Percentiles rank a stretch among this genome's conserved stretches.
Evolutionary conservation across 2,797 vertebrate genomes (phyloP).

Genomic region (Alcedo atthis): DNA sequence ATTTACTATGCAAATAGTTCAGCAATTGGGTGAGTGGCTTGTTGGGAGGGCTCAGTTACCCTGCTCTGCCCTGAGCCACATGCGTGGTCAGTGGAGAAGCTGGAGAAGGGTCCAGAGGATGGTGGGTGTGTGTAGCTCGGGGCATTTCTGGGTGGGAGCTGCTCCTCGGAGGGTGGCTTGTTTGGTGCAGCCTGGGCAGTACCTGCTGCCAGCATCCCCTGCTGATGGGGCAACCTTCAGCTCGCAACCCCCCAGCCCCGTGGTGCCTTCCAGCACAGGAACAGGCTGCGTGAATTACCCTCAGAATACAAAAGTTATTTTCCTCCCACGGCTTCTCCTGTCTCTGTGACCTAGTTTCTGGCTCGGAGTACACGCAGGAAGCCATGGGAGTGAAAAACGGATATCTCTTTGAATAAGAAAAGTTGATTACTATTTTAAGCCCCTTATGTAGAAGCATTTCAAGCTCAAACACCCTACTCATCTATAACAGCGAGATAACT

Average conservation of each 20-base stretch:
- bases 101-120: too few species aligned
- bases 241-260: fast-evolving
- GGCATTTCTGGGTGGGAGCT: background rate
- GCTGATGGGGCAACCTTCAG: fast-evolving
- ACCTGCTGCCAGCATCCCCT: too few species aligned
- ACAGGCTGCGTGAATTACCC: background rate
- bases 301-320: background rate
- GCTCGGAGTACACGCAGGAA: background rate
- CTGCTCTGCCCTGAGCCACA: background rate
- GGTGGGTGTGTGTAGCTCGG: fast-evolving
- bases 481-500: background rate
- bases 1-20: fast-evolving
- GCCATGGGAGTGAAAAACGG: background rate
- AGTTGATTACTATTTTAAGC: constrained; percentile 54
- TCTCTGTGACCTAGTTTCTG: constrained; percentile 35
- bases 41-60: background rate
- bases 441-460: constrained; percentile 5
- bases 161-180: background rate
- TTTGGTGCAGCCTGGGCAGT: fast-evolving
- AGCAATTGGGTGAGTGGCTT: fast-evolving
- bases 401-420: constrained; percentile 11
- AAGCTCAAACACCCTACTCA: background rate
- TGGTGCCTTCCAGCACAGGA: fast-evolving
- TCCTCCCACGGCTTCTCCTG: background rate
- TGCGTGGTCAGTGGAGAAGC: background rate